These are phyloP conservation scores for Danio rerio DNA, from an alignment of 2,113 vertebrate genomes.

Conservation along the genomic window GRCz12tu NC_133179.1:1926001-1926500, in stretches of 20 bases:
- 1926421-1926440: no score
- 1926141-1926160: not conserved
- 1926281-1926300: not conserved
- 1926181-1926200: not conserved
- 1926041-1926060: not conserved
- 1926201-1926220: no score
- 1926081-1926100: not conserved
- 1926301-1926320: no score
- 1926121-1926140: not conserved
- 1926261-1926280: not conserved
- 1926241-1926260: not conserved
- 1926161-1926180: not conserved
- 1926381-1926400: no score
- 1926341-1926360: not conserved
- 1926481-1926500: not conserved
- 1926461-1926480: not conserved
- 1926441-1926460: not conserved
- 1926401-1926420: no score
- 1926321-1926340: not conserved
- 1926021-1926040: not conserved
- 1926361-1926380: not conserved
- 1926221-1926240: not conserved
- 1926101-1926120: constrained; percentile 15
- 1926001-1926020: not conserved
- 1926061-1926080: not conserved